These are phyloP conservation scores for Bufo gargarizans DNA, from an alignment of 2,113 vertebrate genomes.

Conservation along the genomic window DNA sequence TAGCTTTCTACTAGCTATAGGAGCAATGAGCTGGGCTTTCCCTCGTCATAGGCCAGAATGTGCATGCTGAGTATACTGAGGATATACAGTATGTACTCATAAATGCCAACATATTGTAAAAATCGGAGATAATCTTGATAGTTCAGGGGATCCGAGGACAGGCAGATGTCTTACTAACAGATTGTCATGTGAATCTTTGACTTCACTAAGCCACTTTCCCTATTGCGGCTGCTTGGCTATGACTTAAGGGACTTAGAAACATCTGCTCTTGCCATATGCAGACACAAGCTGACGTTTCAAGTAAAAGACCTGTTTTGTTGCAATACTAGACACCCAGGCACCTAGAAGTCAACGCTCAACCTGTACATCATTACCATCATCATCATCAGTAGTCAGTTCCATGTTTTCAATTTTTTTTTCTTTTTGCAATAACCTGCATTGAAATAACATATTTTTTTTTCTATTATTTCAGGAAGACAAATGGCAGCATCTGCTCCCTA, in stretches of 20 bases:
- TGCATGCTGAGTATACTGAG: background rate
- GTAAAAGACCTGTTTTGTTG: background rate
- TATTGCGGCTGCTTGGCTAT: background rate
- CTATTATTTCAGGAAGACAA: conserved; percentile 11
- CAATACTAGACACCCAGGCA: background rate
- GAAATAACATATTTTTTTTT: background rate
- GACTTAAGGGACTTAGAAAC: background rate
- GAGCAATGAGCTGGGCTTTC: background rate
- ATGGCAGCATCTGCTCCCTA: background rate
- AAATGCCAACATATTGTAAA: background rate
- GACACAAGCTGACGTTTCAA: background rate
- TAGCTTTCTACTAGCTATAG: background rate
- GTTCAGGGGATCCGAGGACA: background rate
- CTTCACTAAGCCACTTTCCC: conserved; percentile 11
- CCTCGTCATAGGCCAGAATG: no score
- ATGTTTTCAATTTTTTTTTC: background rate
- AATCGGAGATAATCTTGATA: background rate
- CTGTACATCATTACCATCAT: background rate
- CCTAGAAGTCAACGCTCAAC: background rate
- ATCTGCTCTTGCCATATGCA: background rate
- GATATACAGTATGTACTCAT: background rate
- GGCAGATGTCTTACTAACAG: conserved; percentile 14
- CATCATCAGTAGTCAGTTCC: background rate
- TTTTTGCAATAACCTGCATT: background rate
- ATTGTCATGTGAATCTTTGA: conserved; percentile 2